Base-by-base conservation (phyloP, 2,113 vertebrate species). In the Mixornis gularis region DNA sequence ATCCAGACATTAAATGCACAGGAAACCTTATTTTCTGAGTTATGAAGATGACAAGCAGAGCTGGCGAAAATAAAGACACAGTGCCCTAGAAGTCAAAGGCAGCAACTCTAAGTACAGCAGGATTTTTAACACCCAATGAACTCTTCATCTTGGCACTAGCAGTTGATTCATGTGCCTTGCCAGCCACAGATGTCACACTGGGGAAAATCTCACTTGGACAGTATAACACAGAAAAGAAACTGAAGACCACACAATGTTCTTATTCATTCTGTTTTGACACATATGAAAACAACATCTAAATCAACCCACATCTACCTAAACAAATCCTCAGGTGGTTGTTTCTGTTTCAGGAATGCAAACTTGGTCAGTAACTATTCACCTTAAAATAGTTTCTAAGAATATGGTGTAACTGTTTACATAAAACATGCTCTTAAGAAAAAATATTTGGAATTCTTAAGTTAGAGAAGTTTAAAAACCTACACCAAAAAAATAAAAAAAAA, bases 11-110 rank as follows among this genome's bases (percentile, higher is more conserved):
- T 95, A 92, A 85, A 96, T 18, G 34, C 70, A 93, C n/a, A 90
- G 68, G 64, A 92, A 92, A 56, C 22, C 89, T 98, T 96, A 96
- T 96, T 95, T 97, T 95, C 81, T 89, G 88, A 95, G 68, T 97
- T 94, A 90, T 12, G 36, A 86, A 89, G 73, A 95, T 60, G 90
- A 94, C 79, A 96, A 91, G 92, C 59, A 92, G 80, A 70, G 56
- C 43, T 92, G 78, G 62, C 32, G 12, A 96, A 95, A 96, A 95
- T 48, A 84, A 94, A 95, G 80, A 79, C 7, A 3, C 7, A 6
- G 32, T 86, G 79, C 86, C 94, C 89, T 94, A 73, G 90, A 38
- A 92, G 79, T 62, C 59, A 94, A 94, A 70, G 89, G 90, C 94
- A 98, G 92, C 86, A 94, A 70, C 80, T 73, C 74, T 82, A 88